Base-by-base conservation (phyloP, 2,113 vertebrate genomes). In the Pollimyrus isidori region DNA sequence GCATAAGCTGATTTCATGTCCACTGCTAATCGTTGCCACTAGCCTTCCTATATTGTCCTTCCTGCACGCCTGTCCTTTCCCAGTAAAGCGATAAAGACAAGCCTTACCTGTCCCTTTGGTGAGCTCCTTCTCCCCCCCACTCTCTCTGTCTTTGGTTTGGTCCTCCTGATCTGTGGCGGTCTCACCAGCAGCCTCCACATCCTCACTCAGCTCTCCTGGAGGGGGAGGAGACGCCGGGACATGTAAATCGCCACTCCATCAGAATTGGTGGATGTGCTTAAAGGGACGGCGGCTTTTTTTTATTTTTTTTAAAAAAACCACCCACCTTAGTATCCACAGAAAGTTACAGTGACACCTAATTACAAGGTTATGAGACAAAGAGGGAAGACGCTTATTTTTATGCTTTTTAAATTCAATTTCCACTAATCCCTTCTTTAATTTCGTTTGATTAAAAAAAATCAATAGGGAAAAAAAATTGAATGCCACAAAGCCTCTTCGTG, bases 181-280 rank as follows among this genome's bases (percentile, higher is more conserved):
- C 95, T 99, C 98, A 93, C 90, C 96, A 93, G 97, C 96, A 93
- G 97, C 98, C 95, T 99, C 98, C 90, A 95, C 97, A 97, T 99
- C 98, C 96, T 99, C 98, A 92, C 92, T 93, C 91, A 97, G 94
- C 94, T 99, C 98, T 95, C 99, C 98, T 99, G 96, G 93, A 97
- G 97, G 76, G 95, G 95, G 95, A 95, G 91, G 94, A 94, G 93
- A 95, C 95, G 94, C 95, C 7, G 92, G 93, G 93, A 95, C 96
- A 96, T 96, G 95, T 96, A 96, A 96, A 96, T 96, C 94, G 94
- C 93, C 93, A 94, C 93, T 92, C 93, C 93, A 96, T 96, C 95
- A 96, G 95, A 96, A 96, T 96, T 96, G 96, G 95, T 96, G 95
- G 96, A 95, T 94, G 95, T 95, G 95, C 95, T 96, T 96, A 96